Evolutionary conservation across 2,797 vertebrate genomes (phyloP).

Genomic region (Sebastes cheni): DNA sequence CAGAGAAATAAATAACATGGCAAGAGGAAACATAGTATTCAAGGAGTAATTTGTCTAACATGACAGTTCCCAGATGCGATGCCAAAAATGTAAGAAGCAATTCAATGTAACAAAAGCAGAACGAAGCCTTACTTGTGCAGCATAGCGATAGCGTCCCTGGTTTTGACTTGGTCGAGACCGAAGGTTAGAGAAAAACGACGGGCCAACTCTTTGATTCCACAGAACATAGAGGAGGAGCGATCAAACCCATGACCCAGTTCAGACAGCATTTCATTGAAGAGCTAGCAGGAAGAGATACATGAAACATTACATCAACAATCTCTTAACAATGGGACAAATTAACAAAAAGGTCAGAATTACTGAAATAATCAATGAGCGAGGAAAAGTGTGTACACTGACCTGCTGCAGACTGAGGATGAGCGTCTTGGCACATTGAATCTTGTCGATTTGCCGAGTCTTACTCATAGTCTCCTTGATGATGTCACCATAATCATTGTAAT

Average conservation of each 20-base stretch:
- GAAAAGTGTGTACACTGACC: conserved; percentile 79
- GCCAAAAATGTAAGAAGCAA: conserved; percentile 15
- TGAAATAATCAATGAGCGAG: neutral
- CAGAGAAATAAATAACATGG: conserved; percentile 16
- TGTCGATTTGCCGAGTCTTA: conserved; percentile 98
- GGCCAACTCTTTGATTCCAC: conserved; percentile 98
- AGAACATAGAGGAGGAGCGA: conserved; percentile 95
- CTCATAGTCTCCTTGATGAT: conserved; percentile 99
- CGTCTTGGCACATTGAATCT: conserved; percentile 99
- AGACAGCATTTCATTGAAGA: conserved; percentile 99
- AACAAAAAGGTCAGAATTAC: neutral
- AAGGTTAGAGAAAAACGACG: conserved; percentile 98
- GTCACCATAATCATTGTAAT: conserved; percentile 99
- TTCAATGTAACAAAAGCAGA: neutral
- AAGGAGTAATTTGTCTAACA: conserved; percentile 41
- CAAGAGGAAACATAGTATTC: conserved; percentile 28
- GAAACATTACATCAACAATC: neutral
- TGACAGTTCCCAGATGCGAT: conserved; percentile 34
- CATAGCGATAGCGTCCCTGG: conserved; percentile 99
- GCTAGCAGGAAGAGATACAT: conserved; percentile 72
- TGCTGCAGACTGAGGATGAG: conserved; percentile 99
- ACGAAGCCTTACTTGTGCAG: conserved; percentile 92
- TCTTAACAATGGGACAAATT: neutral
- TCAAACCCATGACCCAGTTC: conserved; percentile 97
- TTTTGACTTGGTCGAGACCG: conserved; percentile 98